Evolutionary conservation across 1,140 invertebrate species (phyloP).

Genomic region (Bilobella aurantiaca): DNA sequence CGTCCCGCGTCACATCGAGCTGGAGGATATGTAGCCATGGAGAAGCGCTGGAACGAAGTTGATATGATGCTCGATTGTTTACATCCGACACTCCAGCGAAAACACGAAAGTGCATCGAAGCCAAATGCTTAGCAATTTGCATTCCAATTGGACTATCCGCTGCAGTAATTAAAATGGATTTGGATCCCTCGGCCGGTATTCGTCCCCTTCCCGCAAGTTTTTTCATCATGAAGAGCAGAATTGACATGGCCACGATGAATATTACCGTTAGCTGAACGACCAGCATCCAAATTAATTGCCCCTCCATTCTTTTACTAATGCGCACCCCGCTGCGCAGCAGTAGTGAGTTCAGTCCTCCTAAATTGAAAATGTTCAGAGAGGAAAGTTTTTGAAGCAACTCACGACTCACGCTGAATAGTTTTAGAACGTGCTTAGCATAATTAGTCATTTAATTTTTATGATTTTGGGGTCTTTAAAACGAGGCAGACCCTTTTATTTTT

Average conservation of each 20-base stretch:
- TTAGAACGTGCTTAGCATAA: too few species aligned
- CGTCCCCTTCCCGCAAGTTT: slow-evolving; percentile 23
- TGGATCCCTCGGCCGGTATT: slow-evolving; percentile 28
- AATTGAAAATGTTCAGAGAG: too few species aligned
- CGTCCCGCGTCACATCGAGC: slow-evolving; percentile 66
- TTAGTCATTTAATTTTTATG: too few species aligned
- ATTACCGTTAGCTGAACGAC: slow-evolving; percentile 30
- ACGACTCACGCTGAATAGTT: too few species aligned
- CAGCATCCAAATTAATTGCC: slow-evolving; percentile 32
- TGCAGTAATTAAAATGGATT: slow-evolving; percentile 29
- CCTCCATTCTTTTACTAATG: slow-evolving; percentile 31
- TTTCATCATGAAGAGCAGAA: slow-evolving; percentile 32
- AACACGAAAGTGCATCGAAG: slow-evolving; percentile 57
- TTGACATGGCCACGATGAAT: slow-evolving; percentile 28
- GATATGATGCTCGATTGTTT: slow-evolving; percentile 31
- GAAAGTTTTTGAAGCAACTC: too few species aligned
- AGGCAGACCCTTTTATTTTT: too few species aligned
- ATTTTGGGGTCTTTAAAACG: too few species aligned
- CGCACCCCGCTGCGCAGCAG: too few species aligned
- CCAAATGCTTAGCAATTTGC: slow-evolving; percentile 49
- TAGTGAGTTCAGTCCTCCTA: too few species aligned
- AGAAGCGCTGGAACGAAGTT: slow-evolving; percentile 39
- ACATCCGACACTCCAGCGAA: slow-evolving; percentile 56
- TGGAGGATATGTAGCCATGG: slow-evolving; percentile 47
- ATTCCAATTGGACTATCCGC: neutral